These are phyloP conservation scores for Gobio gobio DNA, from an alignment of 2,113 vertebrate genomes.

Conservation along the genomic window DNA sequence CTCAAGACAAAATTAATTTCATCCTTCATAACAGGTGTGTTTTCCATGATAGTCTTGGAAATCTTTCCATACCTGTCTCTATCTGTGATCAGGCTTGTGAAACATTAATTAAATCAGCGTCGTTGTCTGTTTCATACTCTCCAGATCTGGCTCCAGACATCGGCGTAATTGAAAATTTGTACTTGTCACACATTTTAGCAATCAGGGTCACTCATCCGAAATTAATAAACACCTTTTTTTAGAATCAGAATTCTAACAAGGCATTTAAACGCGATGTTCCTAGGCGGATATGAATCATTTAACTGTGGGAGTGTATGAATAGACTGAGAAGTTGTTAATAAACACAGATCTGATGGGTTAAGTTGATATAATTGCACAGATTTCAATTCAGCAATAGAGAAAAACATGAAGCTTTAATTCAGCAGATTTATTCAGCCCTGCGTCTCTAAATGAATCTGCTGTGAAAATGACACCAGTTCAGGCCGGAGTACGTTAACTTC, in stretches of 20 bases:
- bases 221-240: constrained; percentile 70
- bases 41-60: constrained; percentile 55
- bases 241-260: constrained; percentile 64
- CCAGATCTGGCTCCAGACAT: constrained; percentile 62
- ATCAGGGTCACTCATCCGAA: constrained; percentile 69
- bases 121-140: constrained; percentile 66
- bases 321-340: constrained; percentile 28
- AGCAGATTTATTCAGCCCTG: constrained; percentile 59
- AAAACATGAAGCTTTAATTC: constrained; percentile 50
- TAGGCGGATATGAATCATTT: not conserved
- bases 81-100: constrained; percentile 69
- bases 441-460: constrained; percentile 54
- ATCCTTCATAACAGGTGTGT: constrained; percentile 55
- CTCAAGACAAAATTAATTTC: constrained; percentile 24
- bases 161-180: constrained; percentile 72
- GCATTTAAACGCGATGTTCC: constrained; percentile 27
- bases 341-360: constrained; percentile 33
- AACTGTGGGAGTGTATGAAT: constrained; percentile 16
- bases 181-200: constrained; percentile 71
- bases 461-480: constrained; percentile 55
- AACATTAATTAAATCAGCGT: constrained; percentile 67
- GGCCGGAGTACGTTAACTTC: constrained; percentile 58
- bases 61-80: constrained; percentile 60
- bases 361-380: constrained; percentile 61
- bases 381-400: not conserved